Evolutionary conservation across 2,797 vertebrate genomes (phyloP).

Genomic region (Cyprinodon diabolis): DNA sequence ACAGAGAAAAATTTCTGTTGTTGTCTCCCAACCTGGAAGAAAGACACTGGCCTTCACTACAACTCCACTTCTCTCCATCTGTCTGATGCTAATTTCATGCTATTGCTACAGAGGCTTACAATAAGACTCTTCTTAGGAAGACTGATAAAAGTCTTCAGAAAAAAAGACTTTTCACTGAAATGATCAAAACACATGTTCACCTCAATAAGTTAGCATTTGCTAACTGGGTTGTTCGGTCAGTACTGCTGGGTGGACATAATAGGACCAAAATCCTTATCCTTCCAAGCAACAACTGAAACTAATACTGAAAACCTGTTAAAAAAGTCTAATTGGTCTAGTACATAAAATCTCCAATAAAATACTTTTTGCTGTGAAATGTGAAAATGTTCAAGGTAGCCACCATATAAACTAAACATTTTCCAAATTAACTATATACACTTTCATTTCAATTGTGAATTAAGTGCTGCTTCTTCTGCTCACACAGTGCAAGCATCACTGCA

Average conservation of each 20-base stretch:
- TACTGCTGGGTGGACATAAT: background rate
- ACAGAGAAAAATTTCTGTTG: too few relatives aligned
- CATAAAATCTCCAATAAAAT: background rate
- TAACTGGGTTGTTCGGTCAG: background rate
- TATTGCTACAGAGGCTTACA: too few relatives aligned
- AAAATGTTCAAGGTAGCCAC: background rate
- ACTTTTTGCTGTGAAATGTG: background rate
- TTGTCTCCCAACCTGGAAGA: too few relatives aligned
- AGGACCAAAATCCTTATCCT: background rate
- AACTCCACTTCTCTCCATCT: too few relatives aligned
- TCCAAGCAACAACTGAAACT: background rate
- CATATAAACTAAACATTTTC: background rate
- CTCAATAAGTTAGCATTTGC: background rate
- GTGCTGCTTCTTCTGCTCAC: background rate
- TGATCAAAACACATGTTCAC: background rate
- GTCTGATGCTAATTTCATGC: too few relatives aligned
- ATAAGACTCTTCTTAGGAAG: too few relatives aligned
- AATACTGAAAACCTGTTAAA: too few relatives aligned
- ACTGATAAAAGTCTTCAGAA: too few relatives aligned
- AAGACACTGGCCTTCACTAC: too few relatives aligned
- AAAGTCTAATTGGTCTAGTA: background rate
- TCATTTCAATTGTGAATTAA: background rate
- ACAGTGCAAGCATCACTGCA: background rate
- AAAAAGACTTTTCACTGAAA: background rate
- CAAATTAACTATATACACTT: background rate